Evolutionary conservation across 2,888 invertebrate genomes (phyloP), one percentile per base, ranked within the genome.

Genomic region (Aphodius sticticus): DNA sequence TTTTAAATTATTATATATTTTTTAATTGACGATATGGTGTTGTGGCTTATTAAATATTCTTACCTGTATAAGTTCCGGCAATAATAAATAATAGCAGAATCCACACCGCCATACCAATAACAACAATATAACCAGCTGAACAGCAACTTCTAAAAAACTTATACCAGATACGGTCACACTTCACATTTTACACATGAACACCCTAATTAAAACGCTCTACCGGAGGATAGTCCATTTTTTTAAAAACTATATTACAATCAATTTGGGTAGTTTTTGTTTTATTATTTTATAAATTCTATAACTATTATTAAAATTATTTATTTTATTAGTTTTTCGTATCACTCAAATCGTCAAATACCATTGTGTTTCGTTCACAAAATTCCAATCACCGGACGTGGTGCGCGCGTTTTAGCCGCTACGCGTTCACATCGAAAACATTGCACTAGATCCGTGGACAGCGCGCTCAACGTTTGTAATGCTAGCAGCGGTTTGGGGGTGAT

Each of bases 31-130:
- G 26, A 26, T 26, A 3, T 26, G 26, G 26, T 26, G 26, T 26
- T 12, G 53, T 53, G 4, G 7, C 2, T n/a, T 74, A 15, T 72
- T 72, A 76, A 79, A 77, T 79, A 72, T 69, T 69, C 79, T 69
- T 82, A 83, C 83, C 83, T 83, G 83, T 82, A 78, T 82, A 83
- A 75, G 82, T 81, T 76, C 82, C 81, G 80, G 81, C 80, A 81
- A 82, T 80, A 53, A 81, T 80, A 82, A 82, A 83, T 77, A 83
- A 81, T 78, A 81, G 83, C 77, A 83, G 82, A 80, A 83, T 83
- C 83, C 83, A 81, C 77, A 79, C 82, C 80, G 83, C 83, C 83
- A 83, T 83, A 80, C 80, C 81, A 80, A 76, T 79, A 81, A 81
- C 78, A 81, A 80, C 79, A 80, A 77, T 72, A 53, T 53, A 77